Evolutionary conservation across 2,113 vertebrate genomes (phyloP).

Genomic region (Podocnemis expansa): DNA sequence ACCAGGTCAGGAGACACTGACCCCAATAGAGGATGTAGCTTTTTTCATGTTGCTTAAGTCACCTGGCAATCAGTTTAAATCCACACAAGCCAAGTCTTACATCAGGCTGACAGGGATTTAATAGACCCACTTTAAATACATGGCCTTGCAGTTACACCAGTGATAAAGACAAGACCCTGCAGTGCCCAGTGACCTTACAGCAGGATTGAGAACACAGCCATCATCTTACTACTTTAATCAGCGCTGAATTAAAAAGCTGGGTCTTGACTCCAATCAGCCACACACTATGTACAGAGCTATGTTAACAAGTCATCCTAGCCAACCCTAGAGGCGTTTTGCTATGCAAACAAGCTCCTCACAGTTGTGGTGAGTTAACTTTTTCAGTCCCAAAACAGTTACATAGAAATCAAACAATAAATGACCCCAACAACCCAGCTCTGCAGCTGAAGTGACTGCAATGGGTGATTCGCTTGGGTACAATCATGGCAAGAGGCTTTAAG

Average conservation of each 20-base stretch:
- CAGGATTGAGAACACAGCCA: no score
- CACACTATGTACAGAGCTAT: no score
- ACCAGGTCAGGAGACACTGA: no score
- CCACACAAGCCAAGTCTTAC: background rate
- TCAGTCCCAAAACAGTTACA: background rate
- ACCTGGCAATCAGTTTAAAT: background rate
- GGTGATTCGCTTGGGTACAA: background rate
- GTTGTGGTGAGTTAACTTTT: background rate
- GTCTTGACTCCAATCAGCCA: no score
- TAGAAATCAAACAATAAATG: no score
- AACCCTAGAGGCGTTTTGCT: background rate
- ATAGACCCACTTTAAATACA: background rate
- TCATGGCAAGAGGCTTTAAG: background rate
- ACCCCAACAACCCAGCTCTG: no score
- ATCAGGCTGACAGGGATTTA: background rate
- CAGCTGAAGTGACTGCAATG: accelerated
- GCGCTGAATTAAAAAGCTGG: no score
- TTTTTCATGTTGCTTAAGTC: background rate
- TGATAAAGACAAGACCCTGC: background rate
- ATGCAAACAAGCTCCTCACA: background rate
- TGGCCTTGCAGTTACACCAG: no score
- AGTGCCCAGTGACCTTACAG: no score
- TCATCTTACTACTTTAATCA: no score
- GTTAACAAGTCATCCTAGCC: background rate
- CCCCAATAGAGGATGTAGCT: no score